phyloP scores from a whole-genome alignment of 1,140 invertebrate species.

The Liolophura sinensis region DNA sequence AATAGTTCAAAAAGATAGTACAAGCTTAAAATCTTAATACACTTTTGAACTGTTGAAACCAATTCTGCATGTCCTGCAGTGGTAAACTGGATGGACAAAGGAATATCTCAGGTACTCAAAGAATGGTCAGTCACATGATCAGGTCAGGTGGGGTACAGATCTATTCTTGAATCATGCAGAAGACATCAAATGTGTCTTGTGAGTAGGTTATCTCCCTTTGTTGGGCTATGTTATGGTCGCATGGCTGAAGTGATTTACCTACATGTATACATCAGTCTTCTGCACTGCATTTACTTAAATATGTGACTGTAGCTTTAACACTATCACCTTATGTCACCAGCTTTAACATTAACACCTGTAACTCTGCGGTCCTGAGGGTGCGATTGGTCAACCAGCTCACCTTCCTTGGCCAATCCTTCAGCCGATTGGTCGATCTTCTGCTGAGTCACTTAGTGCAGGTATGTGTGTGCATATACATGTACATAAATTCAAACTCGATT shows the following conservation, averaged over 20 bases:
- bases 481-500: neutral
- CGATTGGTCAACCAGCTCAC: constrained; percentile 58
- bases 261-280: too few relatives aligned
- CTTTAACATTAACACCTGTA: constrained; percentile 10
- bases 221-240: too few relatives aligned
- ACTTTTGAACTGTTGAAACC: neutral
- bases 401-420: constrained; percentile 53
- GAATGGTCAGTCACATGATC: too few relatives aligned
- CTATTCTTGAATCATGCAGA: too few relatives aligned
- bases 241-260: too few relatives aligned
- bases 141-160: too few relatives aligned
- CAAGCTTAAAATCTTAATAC: neutral
- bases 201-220: too few relatives aligned
- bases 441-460: constrained; percentile 54
- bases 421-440: constrained; percentile 44
- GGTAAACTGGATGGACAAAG: constrained; percentile 10
- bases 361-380: constrained; percentile 30
- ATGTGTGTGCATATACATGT: constrained; percentile 9
- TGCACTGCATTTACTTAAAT: neutral
- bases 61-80: constrained; percentile 1
- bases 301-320: neutral
- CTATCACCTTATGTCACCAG: neutral
- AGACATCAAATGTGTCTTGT: too few relatives aligned
- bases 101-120: constrained; percentile 11
- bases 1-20: neutral